Evolutionary conservation across 2,888 invertebrate genomes (phyloP).

Genomic region (Macrophya alboannulata): DNA sequence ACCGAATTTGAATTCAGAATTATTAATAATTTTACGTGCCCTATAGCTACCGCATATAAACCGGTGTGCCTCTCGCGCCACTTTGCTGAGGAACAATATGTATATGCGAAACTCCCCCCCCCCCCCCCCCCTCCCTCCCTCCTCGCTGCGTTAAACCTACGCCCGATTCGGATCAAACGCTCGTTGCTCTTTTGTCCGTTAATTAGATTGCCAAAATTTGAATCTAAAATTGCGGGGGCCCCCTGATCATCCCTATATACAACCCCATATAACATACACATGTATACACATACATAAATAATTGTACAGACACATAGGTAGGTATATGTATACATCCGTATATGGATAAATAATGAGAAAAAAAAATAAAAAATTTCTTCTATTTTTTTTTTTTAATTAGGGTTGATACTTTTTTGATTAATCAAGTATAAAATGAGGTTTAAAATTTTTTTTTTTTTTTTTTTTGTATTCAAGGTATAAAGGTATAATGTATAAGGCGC

Average conservation of each 20-base stretch:
- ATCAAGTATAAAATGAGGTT: neutral
- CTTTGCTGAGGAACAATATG: conserved; percentile 27
- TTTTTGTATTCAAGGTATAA: neutral
- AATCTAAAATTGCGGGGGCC: conserved; percentile 74
- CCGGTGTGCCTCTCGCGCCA: conserved; percentile 56
- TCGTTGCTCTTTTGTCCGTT: conserved; percentile 74
- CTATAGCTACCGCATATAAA: conserved; percentile 62
- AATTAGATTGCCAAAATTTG: conserved; percentile 78
- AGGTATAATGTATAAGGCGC: neutral
- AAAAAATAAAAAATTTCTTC: neutral
- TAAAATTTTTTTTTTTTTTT: neutral
- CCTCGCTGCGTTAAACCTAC: conserved; percentile 26
- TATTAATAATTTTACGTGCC: conserved; percentile 76
- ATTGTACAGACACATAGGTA: neutral
- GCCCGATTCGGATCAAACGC: conserved; percentile 73
- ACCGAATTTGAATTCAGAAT: conserved; percentile 74
- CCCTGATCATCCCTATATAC: neutral
- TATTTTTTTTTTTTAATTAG: too few species aligned
- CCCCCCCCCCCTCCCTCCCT: too few species aligned
- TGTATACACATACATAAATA: neutral
- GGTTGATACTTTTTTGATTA: neutral
- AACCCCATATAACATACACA: neutral
- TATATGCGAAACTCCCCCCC: neutral
- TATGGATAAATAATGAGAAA: neutral
- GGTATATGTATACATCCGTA: neutral